Evolutionary conservation across 2,797 vertebrate species (phyloP), one percentile per base, ranked within the genome.

Genomic region (Halcyon leucocephala): DNA sequence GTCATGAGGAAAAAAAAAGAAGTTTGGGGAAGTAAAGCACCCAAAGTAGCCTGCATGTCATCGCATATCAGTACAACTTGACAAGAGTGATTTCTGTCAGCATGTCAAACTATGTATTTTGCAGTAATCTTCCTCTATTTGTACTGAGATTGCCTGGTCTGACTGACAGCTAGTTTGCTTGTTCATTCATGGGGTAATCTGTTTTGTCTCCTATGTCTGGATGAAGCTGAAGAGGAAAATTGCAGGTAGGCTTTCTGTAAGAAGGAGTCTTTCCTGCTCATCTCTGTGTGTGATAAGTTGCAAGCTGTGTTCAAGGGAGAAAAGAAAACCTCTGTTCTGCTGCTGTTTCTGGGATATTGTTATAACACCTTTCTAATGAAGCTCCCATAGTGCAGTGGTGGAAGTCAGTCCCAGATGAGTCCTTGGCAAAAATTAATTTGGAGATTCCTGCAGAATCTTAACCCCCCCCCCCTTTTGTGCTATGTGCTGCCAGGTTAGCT

Each of bases 51-150:
- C 78, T 14, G 25, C 72, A n/a, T 92, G 78, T 90, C 64, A 17
- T 35, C 4, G 5, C 15, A 0, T 90, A 71, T 86, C 4, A 7
- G 67, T 85, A 60, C 51, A 90, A 31, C 51, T 74, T 90, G 61
- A 87, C 44, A 74, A 67, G 79, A 96, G 60, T 77, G 65, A 89
- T 97, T 95, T 86, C 82, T 95, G 78, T 69, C 84, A 90, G 80
- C 48, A 12, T 78, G 88, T 95, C 82, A 95, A 64, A 71, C 65
- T 35, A 15, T 33, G 62, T 89, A 74, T 94, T 97, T 95, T 95
- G 74, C 29, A 52, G 82, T 87, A 90, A 96, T 96, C 46, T 91
- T 92, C 55, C 37, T 84, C 82, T 97, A 58, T 96, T 96, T 96
- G 71, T 87, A 90, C 82, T 0, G 3, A 92, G 74, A 92, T 89